Conservation (phyloP, 2,797 vertebrate genomes). For the Melopsittacus undulatus region DNA sequence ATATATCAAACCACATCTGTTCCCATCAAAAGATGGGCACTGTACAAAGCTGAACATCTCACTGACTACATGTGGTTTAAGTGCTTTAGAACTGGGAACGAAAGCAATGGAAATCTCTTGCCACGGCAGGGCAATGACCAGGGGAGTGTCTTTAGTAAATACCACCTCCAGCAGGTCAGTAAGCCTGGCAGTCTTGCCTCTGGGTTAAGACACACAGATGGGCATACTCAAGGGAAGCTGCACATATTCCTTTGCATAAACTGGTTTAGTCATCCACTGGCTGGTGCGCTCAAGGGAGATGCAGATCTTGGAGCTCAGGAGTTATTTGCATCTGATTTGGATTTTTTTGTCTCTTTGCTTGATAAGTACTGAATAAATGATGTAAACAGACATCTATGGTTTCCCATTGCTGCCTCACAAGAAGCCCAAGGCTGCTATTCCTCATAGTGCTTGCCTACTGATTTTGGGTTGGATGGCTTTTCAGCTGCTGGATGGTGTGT, state of each 20-base stretch:
- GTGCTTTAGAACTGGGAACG: fast-evolving
- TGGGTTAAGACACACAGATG: background rate
- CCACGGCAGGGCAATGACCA: background rate
- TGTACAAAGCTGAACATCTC: background rate
- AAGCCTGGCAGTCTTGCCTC: background rate
- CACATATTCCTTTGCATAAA: background rate
- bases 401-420: background rate
- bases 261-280: background rate
- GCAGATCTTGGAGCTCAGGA: background rate
- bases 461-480: background rate
- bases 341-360: background rate
- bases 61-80: background rate
- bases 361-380: background rate
- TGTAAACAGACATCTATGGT: background rate
- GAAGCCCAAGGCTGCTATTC: background rate
- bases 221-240: background rate
- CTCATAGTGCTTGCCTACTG: fast-evolving
- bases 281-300: background rate
- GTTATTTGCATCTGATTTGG: conserved; percentile 20
- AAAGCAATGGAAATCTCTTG: background rate
- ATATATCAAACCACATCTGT: background rate
- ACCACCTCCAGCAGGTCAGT: background rate
- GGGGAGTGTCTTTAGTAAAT: background rate
- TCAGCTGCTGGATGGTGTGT: background rate
- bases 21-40: background rate